Evolutionary conservation across 2,888 invertebrate species (phyloP).

Genomic region (Selenia dentaria): DNA sequence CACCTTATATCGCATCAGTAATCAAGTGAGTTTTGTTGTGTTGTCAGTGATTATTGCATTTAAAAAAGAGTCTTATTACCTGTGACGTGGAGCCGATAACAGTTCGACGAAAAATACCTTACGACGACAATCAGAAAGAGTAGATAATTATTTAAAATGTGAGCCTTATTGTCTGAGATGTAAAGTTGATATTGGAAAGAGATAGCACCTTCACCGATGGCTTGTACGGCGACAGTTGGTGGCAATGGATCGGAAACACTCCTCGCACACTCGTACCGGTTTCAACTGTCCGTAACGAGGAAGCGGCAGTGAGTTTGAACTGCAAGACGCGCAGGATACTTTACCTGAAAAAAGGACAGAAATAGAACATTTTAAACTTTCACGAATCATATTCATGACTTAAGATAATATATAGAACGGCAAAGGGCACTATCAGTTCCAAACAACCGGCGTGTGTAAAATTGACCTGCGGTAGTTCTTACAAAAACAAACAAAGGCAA

Average conservation of each 20-base stretch:
- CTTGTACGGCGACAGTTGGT: slow-evolving; percentile 44
- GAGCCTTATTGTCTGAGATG: not conserved
- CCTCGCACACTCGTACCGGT: slow-evolving; percentile 97
- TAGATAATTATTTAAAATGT: not conserved
- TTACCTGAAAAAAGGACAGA: slow-evolving; percentile 84
- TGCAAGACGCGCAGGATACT: slow-evolving; percentile 97
- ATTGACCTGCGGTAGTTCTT: too few species aligned
- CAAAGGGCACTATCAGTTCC: too few species aligned
- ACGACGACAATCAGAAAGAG: slow-evolving; percentile 15
- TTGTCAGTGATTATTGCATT: too few species aligned
- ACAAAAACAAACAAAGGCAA: too few species aligned
- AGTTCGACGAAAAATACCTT: not conserved
- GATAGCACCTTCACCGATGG: slow-evolving; percentile 24
- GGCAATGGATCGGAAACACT: slow-evolving; percentile 86
- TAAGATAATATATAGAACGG: too few species aligned
- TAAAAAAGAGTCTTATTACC: not conserved
- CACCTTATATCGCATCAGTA: too few species aligned
- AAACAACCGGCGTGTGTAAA: too few species aligned
- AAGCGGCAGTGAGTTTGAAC: slow-evolving; percentile 95
- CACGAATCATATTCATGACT: too few species aligned
- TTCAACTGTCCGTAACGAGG: slow-evolving; percentile 96
- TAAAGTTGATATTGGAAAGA: slow-evolving; percentile 8
- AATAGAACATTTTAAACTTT: too few species aligned
- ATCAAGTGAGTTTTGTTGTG: too few species aligned
- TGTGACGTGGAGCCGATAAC: not conserved